Evolutionary conservation across 2,888 invertebrate species (phyloP).

Genomic region (Acronicta leporina): DNA sequence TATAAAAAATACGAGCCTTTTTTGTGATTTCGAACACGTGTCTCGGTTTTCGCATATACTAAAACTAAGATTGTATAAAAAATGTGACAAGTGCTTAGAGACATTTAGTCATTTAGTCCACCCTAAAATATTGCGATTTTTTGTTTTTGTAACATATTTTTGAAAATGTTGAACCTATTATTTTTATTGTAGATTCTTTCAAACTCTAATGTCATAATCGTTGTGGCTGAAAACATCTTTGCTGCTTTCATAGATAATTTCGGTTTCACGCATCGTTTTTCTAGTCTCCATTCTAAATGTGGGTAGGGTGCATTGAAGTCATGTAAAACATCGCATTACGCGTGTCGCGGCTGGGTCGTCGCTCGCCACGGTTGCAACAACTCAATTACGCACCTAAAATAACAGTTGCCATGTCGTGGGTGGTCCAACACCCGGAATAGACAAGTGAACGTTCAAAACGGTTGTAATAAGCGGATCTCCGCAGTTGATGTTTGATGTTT

Average conservation of each 20-base stretch:
- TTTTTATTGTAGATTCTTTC: neutral
- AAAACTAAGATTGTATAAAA: too few relatives aligned
- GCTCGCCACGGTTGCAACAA: conserved; percentile 76
- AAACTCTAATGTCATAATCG: neutral
- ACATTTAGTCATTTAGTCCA: too few relatives aligned
- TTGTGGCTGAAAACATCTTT: neutral
- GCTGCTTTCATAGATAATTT: conserved; percentile 17
- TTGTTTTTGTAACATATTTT: too few relatives aligned
- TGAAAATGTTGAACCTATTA: neutral
- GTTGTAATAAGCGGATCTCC: conserved; percentile 74
- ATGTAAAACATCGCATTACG: conserved; percentile 81
- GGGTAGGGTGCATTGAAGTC: conserved; percentile 52
- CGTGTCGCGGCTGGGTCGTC: conserved; percentile 74
- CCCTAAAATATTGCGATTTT: too few relatives aligned
- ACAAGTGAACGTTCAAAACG: conserved; percentile 66
- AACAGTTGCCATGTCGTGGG: conserved; percentile 74
- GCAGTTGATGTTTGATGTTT: conserved; percentile 56
- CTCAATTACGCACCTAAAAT: conserved; percentile 87
- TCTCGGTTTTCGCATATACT: too few relatives aligned
- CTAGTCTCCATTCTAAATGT: conserved; percentile 43
- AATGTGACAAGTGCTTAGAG: too few relatives aligned
- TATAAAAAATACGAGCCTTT: too few relatives aligned
- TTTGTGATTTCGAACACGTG: too few relatives aligned
- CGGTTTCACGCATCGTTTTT: conserved; percentile 31
- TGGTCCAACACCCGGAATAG: conserved; percentile 82